These are phyloP conservation scores for Calypte anna DNA, from an alignment of 2,113 vertebrate genomes.

Conservation along the genomic window DNA sequence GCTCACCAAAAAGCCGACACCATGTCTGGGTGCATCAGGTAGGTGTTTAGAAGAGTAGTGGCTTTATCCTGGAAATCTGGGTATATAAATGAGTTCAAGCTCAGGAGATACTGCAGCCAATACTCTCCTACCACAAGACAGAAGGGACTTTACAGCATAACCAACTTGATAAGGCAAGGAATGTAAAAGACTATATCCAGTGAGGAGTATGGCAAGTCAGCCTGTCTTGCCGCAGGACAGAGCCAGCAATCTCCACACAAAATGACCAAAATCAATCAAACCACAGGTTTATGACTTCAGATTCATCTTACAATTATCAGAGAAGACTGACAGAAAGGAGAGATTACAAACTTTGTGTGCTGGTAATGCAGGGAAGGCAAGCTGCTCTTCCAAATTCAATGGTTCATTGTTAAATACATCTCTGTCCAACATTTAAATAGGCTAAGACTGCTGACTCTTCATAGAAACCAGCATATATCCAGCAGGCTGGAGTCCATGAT, in stretches of 20 bases:
- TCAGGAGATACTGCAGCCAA: rapidly evolving
- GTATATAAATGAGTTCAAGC: neutral
- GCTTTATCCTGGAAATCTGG: neutral
- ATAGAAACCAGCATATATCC: neutral
- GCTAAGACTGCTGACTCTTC: neutral
- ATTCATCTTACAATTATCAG: neutral
- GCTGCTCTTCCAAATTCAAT: neutral
- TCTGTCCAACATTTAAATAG: neutral
- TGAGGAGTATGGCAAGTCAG: neutral
- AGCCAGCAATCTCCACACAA: neutral
- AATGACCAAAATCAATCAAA: neutral
- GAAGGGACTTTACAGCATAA: neutral
- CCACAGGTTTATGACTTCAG: neutral
- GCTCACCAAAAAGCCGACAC: neutral
- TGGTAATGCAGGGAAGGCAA: neutral
- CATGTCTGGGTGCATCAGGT: neutral
- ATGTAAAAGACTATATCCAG: neutral
- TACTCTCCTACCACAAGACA: neutral
- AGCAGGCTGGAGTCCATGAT: neutral
- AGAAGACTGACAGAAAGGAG: neutral
- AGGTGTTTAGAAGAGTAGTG: neutral
- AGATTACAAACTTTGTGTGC: neutral
- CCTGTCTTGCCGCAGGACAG: neutral
- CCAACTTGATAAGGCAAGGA: neutral
- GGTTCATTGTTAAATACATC: neutral